phyloP scores from a whole-genome alignment of 2,113 vertebrate species.

The Cheilinus undulatus region DNA sequence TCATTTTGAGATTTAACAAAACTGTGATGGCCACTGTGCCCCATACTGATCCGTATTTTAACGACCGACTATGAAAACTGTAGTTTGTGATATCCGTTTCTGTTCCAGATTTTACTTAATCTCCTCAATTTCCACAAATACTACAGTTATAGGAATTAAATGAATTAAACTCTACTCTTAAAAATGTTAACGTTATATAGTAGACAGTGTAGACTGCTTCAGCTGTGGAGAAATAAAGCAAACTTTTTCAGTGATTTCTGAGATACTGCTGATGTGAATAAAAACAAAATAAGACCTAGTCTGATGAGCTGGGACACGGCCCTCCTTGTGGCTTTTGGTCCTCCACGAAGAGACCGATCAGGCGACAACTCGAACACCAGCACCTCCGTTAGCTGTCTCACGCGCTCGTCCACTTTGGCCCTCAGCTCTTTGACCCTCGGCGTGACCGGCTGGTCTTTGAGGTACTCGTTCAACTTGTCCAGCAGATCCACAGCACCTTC shows the following conservation, averaged over 20 bases:
- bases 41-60: too few relatives aligned
- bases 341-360: constrained; percentile 91
- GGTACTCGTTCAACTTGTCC: constrained; percentile 92
- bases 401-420: constrained; percentile 89
- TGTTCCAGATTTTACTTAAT: too few relatives aligned
- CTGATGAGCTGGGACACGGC: constrained; percentile 97
- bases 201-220: too few relatives aligned
- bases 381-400: constrained; percentile 94
- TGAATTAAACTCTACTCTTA: too few relatives aligned
- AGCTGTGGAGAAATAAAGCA: too few relatives aligned
- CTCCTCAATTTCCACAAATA: not conserved
- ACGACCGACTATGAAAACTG: too few relatives aligned
- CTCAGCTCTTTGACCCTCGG: constrained; percentile 90
- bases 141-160: not conserved
- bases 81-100: too few relatives aligned
- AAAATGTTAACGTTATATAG: too few relatives aligned
- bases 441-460: constrained; percentile 88
- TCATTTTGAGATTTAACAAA: too few relatives aligned
- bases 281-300: constrained; percentile 77
- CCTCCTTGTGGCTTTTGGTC: constrained; percentile 92
- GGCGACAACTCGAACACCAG: constrained; percentile 97
- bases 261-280: not conserved
- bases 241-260: too few relatives aligned
- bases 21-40: too few relatives aligned
- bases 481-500: constrained; percentile 96